Evolutionary conservation across 2,113 vertebrate genomes (phyloP).

Genomic region (Danio rerio): DNA sequence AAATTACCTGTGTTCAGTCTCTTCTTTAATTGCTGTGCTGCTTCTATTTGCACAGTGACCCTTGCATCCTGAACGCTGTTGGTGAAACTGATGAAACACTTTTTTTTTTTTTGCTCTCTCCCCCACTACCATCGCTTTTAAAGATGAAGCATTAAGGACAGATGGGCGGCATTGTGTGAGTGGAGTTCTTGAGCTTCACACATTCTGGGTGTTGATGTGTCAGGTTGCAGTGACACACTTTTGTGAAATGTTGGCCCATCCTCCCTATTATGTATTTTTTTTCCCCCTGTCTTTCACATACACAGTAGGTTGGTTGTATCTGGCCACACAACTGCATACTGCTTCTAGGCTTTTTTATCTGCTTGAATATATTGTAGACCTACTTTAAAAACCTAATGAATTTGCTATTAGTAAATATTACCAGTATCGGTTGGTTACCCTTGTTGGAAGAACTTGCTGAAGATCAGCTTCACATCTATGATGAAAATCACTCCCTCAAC

Average conservation of each 20-base stretch:
- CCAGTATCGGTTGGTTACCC: too few species aligned
- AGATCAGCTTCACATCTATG: too few species aligned
- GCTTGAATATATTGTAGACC: too few species aligned
- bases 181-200: neutral
- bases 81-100: conserved; percentile 22
- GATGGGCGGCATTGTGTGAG: conserved; percentile 16
- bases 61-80: conserved; percentile 11
- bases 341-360: neutral
- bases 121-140: neutral
- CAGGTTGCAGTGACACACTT: conserved; percentile 17
- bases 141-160: conserved; percentile 23
- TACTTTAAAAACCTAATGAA: too few species aligned
- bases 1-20: conserved; percentile 9
- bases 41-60: conserved; percentile 14
- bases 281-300: conserved; percentile 13
- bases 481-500: too few species aligned
- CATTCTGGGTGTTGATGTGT: conserved; percentile 14
- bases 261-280: neutral
- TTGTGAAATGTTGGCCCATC: conserved; percentile 12
- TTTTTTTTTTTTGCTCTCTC: neutral
- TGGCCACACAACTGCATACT: neutral
- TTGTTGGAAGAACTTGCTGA: too few species aligned
- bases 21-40: conserved; percentile 27
- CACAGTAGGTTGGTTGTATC: neutral
- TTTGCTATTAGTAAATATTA: too few species aligned